Percentiles rank a stretch among this genome's conserved stretches.
Evolutionary conservation across 2,888 invertebrate genomes (phyloP).

Genomic region (Catocala fraxini): DNA sequence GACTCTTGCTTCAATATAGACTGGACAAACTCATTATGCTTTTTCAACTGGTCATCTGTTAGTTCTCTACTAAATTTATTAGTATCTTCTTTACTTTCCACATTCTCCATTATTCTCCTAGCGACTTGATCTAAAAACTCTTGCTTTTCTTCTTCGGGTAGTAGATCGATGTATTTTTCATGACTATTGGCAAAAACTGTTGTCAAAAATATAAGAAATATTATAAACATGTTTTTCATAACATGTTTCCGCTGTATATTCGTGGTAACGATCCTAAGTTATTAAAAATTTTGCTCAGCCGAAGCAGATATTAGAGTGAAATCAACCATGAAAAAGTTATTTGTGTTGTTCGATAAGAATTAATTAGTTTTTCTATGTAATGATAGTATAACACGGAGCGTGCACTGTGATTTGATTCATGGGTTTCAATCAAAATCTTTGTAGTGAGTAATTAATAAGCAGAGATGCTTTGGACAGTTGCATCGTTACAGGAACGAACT

Average conservation of each 20-base stretch:
- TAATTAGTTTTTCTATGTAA: constrained; percentile 25
- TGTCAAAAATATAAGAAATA: constrained; percentile 37
- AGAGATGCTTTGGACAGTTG: too few relatives aligned
- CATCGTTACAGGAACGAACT: too few relatives aligned
- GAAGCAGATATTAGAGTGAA: constrained; percentile 34
- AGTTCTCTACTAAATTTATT: constrained; percentile 56
- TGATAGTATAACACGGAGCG: constrained; percentile 9
- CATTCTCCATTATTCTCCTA: constrained; percentile 68
- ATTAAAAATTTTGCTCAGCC: constrained; percentile 5
- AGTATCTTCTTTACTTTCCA: constrained; percentile 50
- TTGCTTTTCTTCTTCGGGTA: constrained; percentile 72
- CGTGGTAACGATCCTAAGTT: background rate
- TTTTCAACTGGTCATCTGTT: constrained; percentile 60
- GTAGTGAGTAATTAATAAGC: background rate
- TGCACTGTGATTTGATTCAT: constrained; percentile 11
- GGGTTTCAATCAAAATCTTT: constrained; percentile 7
- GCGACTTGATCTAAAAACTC: constrained; percentile 71
- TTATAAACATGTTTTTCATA: constrained; percentile 52
- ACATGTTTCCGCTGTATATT: constrained; percentile 28
- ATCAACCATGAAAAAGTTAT: constrained; percentile 45
- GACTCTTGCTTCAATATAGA: constrained; percentile 68
- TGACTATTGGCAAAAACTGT: constrained; percentile 49
- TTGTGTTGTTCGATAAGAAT: constrained; percentile 50
- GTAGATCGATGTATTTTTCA: constrained; percentile 72
- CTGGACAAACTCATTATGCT: constrained; percentile 65